Conservation (phyloP, 1,140 invertebrate genomes). For the Cherax quadricarinatus region DNA sequence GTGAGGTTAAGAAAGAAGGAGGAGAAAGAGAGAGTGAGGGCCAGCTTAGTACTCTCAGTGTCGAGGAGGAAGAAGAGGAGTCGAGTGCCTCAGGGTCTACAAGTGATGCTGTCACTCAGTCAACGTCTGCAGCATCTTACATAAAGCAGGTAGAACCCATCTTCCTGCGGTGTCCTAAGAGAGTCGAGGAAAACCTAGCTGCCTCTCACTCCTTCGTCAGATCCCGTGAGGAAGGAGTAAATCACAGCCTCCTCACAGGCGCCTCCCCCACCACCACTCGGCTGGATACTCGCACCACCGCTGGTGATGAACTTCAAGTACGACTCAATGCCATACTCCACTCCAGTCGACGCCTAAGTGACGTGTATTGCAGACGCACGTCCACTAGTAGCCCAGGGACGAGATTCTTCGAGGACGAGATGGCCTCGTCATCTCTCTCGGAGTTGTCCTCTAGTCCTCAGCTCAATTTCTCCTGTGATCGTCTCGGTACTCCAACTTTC, state of each 20-base stretch:
- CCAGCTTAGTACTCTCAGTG: background rate
- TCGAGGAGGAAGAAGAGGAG: slow-evolving; percentile 28
- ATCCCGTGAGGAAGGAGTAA: background rate
- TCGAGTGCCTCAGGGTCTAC: slow-evolving; percentile 21
- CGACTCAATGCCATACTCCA: slow-evolving; percentile 56
- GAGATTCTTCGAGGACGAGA: slow-evolving; percentile 10
- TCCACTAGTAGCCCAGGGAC: background rate
- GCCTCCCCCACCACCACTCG: slow-evolving; percentile 12
- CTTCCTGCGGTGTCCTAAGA: slow-evolving; percentile 48
- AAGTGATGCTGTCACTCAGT: slow-evolving; percentile 1
- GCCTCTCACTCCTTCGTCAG: slow-evolving; percentile 43
- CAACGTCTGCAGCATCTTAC: slow-evolving; percentile 20
- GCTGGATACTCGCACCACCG: slow-evolving; percentile 2
- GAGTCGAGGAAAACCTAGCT: slow-evolving; percentile 41
- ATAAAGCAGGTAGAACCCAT: slow-evolving; percentile 42
- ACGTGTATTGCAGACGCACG: background rate
- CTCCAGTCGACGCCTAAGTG: slow-evolving; percentile 9
- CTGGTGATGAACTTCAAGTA: slow-evolving; percentile 53
- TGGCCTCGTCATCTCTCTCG: background rate
- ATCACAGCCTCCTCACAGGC: background rate
- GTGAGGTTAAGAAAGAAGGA: slow-evolving; percentile 33
- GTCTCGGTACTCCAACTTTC: background rate
- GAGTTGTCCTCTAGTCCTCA: background rate
- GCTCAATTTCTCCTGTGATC: slow-evolving; percentile 9
- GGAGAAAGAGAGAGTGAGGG: background rate